Percentiles rank a stretch among this genome's conserved stretches.
These are phyloP conservation scores for Ammodytes dubius DNA, from an alignment of 2,113 vertebrate genomes.

Conservation along the genomic window DNA sequence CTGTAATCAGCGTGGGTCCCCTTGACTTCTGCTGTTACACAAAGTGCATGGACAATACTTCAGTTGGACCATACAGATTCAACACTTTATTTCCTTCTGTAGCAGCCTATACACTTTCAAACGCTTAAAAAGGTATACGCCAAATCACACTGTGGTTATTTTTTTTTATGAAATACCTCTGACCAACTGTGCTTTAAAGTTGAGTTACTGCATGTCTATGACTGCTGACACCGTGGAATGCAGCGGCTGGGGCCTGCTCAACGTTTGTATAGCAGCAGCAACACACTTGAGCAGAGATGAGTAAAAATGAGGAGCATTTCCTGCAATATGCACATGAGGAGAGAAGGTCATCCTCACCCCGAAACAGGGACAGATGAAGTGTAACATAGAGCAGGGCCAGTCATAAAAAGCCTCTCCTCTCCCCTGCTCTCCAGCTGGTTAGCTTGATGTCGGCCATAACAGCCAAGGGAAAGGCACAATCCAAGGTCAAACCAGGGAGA, in stretches of 20 bases:
- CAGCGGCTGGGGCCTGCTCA: slow-evolving; percentile 60
- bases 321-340: slow-evolving; percentile 65
- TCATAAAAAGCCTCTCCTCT: slow-evolving; percentile 53
- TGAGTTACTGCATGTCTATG: slow-evolving; percentile 64
- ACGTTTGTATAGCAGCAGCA: slow-evolving; percentile 71
- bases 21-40: slow-evolving; percentile 50
- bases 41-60: slow-evolving; percentile 29
- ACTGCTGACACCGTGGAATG: slow-evolving; percentile 70
- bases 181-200: slow-evolving; percentile 70
- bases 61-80: slow-evolving; percentile 20
- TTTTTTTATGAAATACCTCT: slow-evolving; percentile 57
- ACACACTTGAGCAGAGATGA: slow-evolving; percentile 60
- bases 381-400: slow-evolving; percentile 63
- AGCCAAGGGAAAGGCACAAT: slow-evolving; percentile 27
- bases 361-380: slow-evolving; percentile 63
- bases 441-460: slow-evolving; percentile 53
- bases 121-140: slow-evolving; percentile 52
- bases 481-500: slow-evolving; percentile 71
- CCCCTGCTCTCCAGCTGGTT: slow-evolving; percentile 57
- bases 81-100: slow-evolving; percentile 32
- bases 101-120: slow-evolving; percentile 42
- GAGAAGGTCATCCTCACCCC: slow-evolving; percentile 59
- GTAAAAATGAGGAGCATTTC: slow-evolving; percentile 78
- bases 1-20: slow-evolving; percentile 35
- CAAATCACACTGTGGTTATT: slow-evolving; percentile 64